Base-by-base conservation (phyloP, 2,888 invertebrate species). In the Epinotia bilunana region DNA sequence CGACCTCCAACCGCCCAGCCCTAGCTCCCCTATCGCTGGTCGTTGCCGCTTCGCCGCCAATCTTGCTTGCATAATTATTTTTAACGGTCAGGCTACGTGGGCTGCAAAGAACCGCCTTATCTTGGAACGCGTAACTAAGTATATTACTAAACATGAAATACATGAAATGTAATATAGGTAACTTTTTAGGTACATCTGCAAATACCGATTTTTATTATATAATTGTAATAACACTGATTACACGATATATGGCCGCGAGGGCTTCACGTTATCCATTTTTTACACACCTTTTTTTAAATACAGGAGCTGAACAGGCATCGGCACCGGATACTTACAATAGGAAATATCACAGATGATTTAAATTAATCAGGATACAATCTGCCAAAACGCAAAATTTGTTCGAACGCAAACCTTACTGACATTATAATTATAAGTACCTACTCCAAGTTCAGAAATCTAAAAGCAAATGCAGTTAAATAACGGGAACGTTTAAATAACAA, bases 21-120 rank as follows among this genome's bases (percentile, higher is more conserved):
- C 78, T 74, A 64, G 12, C 33, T 57, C 73, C 74, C 65, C 74
- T 72, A 75, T 76, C 78, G 77, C 74, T 72, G 73, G 73, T 68
- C 78, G 76, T 69, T 73, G 76, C 76, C 72, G 75, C 67, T 65
- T 64, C 74, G 63, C 74, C 74, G 74, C 74, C 74, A 74, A 74
- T 79, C 85, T 82, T 82, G 84, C 89, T 86, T 91, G 91, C 91
- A 91, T 91, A 91, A 91, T 91, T 91, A 87, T 83, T 83, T 83
- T 84, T 86, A 89, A 87, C 87, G 85, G 88, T 83, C 85, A 79
- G 76, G 78, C 77, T 78, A 78, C 78, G 76, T 68, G 72, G 65
- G 20, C 60, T 53, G 70, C 72, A 72, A 67, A 75, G 72, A 58
- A 16, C 70, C 53, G 65, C 49, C 72, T 75, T 75, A 75, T 75